Conservation (phyloP, 2,113 vertebrate genomes). For the Pteropus alecto region DNA sequence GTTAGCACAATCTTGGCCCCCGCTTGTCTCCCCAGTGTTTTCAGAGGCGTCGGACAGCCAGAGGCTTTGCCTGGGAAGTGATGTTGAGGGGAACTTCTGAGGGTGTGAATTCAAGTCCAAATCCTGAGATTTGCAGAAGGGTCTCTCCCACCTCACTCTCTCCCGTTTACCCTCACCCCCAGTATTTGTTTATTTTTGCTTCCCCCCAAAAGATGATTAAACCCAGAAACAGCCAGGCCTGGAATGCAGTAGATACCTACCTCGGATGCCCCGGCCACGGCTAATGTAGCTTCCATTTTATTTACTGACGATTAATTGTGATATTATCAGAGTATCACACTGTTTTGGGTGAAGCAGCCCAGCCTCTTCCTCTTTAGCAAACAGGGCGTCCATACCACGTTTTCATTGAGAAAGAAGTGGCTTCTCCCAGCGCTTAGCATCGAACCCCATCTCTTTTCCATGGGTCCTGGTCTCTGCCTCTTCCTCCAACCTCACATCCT, state of each 20-base stretch:
- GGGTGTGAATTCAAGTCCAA: neutral
- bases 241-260: neutral
- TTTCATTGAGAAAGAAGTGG: neutral
- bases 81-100: neutral
- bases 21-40: neutral
- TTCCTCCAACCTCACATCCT: neutral
- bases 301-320: neutral
- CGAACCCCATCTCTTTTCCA: neutral
- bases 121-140: neutral
- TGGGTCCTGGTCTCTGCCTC: neutral
- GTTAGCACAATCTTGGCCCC: rapidly evolving
- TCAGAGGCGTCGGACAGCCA: neutral
- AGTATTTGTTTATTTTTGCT: neutral
- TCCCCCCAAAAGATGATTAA: neutral
- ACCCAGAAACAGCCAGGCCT: neutral
- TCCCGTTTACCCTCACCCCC: neutral
- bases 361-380: neutral
- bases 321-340: neutral
- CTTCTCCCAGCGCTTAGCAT: neutral
- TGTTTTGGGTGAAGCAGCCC: neutral
- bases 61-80: neutral
- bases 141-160: neutral
- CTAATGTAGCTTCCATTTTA: rapidly evolving
- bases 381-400: neutral
- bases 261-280: neutral